These are phyloP conservation scores for Saccopteryx leptura DNA, from an alignment of 2,113 vertebrate genomes.

Conservation along the genomic window DNA sequence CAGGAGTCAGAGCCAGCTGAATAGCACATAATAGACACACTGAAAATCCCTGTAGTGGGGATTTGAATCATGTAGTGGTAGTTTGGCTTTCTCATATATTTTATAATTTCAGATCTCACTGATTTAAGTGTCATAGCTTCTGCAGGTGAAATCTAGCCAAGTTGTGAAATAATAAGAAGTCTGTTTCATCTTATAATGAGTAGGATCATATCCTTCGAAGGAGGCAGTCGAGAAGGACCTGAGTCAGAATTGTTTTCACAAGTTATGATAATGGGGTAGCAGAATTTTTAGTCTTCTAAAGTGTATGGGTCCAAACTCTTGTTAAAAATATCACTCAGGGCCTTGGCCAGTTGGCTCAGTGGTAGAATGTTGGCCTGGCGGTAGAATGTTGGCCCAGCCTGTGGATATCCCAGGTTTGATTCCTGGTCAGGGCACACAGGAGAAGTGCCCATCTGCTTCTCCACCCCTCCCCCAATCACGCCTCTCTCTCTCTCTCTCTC, in stretches of 20 bases:
- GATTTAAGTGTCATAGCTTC: not conserved
- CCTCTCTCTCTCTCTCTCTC: too few relatives aligned
- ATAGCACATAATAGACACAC: too few relatives aligned
- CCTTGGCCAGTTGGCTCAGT: too few relatives aligned
- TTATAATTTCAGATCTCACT: not conserved
- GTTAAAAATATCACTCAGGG: not conserved
- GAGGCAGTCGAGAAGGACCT: not conserved
- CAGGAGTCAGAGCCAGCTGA: not conserved
- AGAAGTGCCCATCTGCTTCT: too few relatives aligned
- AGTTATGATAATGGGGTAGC: not conserved
- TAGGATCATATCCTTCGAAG: not conserved
- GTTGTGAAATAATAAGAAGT: not conserved
- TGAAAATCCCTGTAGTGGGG: not conserved
- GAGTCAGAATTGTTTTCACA: constrained; percentile 2
- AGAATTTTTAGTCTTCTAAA: not conserved
- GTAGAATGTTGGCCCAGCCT: too few relatives aligned
- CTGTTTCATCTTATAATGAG: not conserved
- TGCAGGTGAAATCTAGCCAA: constrained; percentile 43
- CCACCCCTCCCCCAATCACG: too few relatives aligned
- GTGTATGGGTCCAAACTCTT: not conserved
- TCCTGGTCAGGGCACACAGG: too few relatives aligned
- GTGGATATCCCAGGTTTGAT: too few relatives aligned
- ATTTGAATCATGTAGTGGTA: not conserved
- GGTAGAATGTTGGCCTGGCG: too few relatives aligned
- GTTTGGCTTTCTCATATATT: constrained; percentile 27